Evolutionary conservation across 2,888 invertebrate species (phyloP), one percentile per base, ranked within the genome.

Genomic region (Trachelus iudaicus): DNA sequence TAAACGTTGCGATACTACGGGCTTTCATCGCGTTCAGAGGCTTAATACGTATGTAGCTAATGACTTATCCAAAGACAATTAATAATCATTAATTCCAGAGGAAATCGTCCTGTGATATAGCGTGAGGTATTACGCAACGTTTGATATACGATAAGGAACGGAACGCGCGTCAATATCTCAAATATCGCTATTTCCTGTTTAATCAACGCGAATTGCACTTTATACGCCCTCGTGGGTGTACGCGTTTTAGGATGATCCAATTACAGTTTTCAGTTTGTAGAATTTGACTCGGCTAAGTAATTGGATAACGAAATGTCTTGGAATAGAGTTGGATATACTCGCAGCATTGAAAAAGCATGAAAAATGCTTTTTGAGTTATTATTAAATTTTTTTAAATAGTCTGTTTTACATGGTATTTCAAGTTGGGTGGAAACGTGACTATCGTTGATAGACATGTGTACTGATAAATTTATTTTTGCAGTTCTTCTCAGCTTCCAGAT

Each of bases 231-330:
- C 73, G 77, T 79, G 73, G 73, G 80, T 73, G 77, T 56, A 23
- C 9, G 56, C 9, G 23, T 56, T 79, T 77, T 78, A 80, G 75
- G 77, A 76, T 75, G 85, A 86, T 86, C 83, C 81, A 81, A 83
- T 86, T 85, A 83, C 86, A 37, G 76, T 78, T 69, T 78, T 74
- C 74, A 77, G 80, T 80, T 84, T 82, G 82, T 82, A 81, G 80
- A 78, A 80, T 85, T 82, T 83, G 84, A 83, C 85, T 85, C 84
- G 82, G 34, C 75, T 71, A 35, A 80, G 86, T 83, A 86, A 85
- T 85, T 81, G 78, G 83, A 85, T 85, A 82, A 76, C 69, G 77
- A 77, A 78, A 68, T 77, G 78, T 79, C 23, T 9, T 15, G 56
- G 9, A 23, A 56, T 9, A 23, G 9, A 23, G 56, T 56, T 9